Evolutionary conservation across 2,888 invertebrate genomes (phyloP).

Genomic region (Zaprionus obscuricornis): DNA sequence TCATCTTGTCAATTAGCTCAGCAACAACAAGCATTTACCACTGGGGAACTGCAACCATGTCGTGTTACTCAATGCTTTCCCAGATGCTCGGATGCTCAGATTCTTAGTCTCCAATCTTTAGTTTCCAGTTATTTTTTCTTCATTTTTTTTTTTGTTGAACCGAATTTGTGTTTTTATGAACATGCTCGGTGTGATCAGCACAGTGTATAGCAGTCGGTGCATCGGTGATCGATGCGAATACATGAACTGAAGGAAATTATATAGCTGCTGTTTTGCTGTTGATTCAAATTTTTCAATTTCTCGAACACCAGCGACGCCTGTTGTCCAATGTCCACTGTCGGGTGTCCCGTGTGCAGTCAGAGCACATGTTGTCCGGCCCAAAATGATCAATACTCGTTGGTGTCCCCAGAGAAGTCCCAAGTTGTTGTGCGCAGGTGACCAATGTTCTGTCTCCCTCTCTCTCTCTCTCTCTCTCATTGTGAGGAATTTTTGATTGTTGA

Average conservation of each 20-base stretch:
- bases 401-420: conserved; percentile 73
- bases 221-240: conserved; percentile 72
- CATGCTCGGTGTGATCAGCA: background rate
- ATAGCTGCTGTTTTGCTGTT: conserved; percentile 49
- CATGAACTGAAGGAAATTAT: conserved; percentile 55
- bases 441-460: conserved; percentile 7
- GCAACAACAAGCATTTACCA: conserved; percentile 27
- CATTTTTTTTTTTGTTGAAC: conserved; percentile 2
- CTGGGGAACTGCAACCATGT: conserved; percentile 35
- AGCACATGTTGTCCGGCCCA: conserved; percentile 61
- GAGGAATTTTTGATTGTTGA: conserved; percentile 46
- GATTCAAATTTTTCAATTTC: conserved; percentile 72
- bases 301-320: conserved; percentile 32
- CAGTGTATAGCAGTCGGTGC: background rate
- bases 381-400: conserved; percentile 35
- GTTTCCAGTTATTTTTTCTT: conserved; percentile 40
- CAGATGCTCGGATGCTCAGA: too few relatives aligned
- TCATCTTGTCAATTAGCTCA: conserved; percentile 82
- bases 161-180: background rate
- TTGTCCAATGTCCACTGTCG: conserved; percentile 11
- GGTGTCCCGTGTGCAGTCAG: too few relatives aligned
- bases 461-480: conserved; percentile 1
- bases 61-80: conserved; percentile 43
- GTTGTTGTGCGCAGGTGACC: conserved; percentile 66
- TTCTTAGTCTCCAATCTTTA: conserved; percentile 1